phyloP scores from a whole-genome alignment of 2,888 invertebrate genomes.

The Caenorhabditis sp. region DNA sequence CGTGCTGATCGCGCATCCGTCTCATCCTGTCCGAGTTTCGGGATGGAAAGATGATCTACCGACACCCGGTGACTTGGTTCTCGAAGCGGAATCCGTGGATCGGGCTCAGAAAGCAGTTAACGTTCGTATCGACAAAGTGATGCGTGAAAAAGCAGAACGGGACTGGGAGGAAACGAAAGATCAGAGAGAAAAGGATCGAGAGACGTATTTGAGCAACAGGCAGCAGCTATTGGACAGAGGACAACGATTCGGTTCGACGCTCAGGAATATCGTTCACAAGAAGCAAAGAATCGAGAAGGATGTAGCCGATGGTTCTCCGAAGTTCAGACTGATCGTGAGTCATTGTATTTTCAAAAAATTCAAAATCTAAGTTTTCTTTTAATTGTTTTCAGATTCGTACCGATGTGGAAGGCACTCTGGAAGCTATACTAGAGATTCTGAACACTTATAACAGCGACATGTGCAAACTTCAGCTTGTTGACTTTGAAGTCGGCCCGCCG shows the following conservation, averaged over 20 bases:
- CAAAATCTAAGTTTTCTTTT: not conserved
- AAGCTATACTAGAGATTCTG: conserved; percentile 94
- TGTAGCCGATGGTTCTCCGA: conserved; percentile 65
- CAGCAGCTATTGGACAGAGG: conserved; percentile 69
- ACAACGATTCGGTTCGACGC: conserved; percentile 70
- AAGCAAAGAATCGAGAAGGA: conserved; percentile 70
- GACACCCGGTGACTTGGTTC: conserved; percentile 91
- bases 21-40: conserved; percentile 76
- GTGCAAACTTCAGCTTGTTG: conserved; percentile 91
- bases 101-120: conserved; percentile 88
- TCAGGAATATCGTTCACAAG: conserved; percentile 71
- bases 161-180: conserved; percentile 77
- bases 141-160: conserved; percentile 86
- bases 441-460: conserved; percentile 88
- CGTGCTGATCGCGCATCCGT: conserved; percentile 75
- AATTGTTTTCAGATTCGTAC: conserved; percentile 84
- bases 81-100: conserved; percentile 89
- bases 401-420: conserved; percentile 96
- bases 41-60: conserved; percentile 94
- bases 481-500: conserved; percentile 93
- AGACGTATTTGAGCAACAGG: conserved; percentile 78
- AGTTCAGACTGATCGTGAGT: conserved; percentile 72
- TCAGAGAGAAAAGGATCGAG: conserved; percentile 72
- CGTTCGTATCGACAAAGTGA: conserved; percentile 87
- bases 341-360: not conserved